Evolutionary conservation across 2,888 invertebrate genomes (phyloP).

Genomic region (Hoplodrina blanda): DNA sequence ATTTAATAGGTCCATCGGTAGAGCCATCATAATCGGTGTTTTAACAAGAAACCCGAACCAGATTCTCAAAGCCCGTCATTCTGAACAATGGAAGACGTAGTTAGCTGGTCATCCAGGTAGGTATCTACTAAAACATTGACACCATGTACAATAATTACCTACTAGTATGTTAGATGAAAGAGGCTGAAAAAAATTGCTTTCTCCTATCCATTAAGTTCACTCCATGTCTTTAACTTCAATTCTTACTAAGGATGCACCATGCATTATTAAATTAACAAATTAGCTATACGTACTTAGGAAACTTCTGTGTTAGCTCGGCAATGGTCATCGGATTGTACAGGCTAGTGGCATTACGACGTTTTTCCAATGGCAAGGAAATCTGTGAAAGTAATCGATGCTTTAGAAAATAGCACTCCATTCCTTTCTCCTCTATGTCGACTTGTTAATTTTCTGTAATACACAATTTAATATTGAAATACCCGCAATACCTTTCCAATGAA

Average conservation of each 20-base stretch:
- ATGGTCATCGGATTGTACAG: constrained; percentile 98
- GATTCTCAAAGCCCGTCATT: not conserved
- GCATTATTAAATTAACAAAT: not conserved
- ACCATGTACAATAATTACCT: no score
- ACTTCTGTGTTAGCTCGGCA: constrained; percentile 93
- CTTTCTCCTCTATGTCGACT: not conserved
- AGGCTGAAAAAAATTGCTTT: not conserved
- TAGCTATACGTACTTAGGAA: constrained; percentile 88
- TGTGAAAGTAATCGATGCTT: constrained; percentile 74
- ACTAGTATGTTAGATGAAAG: no score
- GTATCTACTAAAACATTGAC: no score
- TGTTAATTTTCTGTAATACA: not conserved
- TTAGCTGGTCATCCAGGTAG: not conserved
- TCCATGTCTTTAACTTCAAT: not conserved
- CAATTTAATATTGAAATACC: constrained; percentile 7
- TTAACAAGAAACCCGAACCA: not conserved
- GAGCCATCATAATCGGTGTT: not conserved
- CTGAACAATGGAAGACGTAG: constrained; percentile 11
- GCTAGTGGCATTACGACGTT: constrained; percentile 96
- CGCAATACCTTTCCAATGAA: constrained; percentile 66
- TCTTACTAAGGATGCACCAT: not conserved
- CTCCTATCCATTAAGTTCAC: not conserved
- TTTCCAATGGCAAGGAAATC: constrained; percentile 96
- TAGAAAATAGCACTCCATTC: not conserved
- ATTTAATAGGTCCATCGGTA: no score